These are phyloP conservation scores for Pediacus dermestoides DNA, from an alignment of 2,888 invertebrate species.

Conservation along the genomic window DNA sequence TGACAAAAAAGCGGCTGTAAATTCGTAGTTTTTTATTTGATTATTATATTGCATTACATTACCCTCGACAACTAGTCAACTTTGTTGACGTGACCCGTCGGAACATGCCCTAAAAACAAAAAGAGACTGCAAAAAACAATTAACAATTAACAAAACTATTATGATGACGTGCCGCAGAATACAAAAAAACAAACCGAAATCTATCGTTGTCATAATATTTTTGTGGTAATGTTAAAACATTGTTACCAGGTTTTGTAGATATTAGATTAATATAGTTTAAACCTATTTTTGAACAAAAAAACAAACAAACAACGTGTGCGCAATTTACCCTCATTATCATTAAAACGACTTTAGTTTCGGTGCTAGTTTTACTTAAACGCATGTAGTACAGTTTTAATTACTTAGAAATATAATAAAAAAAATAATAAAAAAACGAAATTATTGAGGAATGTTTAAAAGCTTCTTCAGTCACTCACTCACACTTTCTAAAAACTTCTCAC, in stretches of 20 bases:
- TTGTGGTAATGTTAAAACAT: slow-evolving; percentile 45
- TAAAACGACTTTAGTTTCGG: background rate
- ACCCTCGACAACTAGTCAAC: too few species aligned
- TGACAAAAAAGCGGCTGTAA: slow-evolving; percentile 4
- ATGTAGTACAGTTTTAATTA: slow-evolving; percentile 4
- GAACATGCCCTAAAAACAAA: slow-evolving; percentile 39
- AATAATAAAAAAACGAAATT: slow-evolving; percentile 15
- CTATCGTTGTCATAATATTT: slow-evolving; percentile 47
- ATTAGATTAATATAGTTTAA: slow-evolving; percentile 19
- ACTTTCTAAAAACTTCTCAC: too few species aligned
- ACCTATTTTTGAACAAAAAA: slow-evolving; percentile 48
- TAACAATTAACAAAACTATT: slow-evolving; percentile 51
- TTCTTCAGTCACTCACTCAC: slow-evolving; percentile 29
- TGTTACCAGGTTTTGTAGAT: slow-evolving; percentile 47
- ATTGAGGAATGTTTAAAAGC: slow-evolving; percentile 41
- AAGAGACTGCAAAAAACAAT: slow-evolving; percentile 54
- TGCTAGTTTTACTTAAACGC: background rate
- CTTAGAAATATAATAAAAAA: slow-evolving; percentile 7
- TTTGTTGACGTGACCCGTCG: slow-evolving; percentile 33
- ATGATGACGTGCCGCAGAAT: slow-evolving; percentile 40
- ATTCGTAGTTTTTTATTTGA: background rate
- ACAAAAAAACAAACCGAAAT: slow-evolving; percentile 1
- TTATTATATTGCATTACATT: slow-evolving; percentile 2
- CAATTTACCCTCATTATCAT: slow-evolving; percentile 5
- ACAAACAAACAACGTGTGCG: slow-evolving; percentile 22